phyloP scores from a whole-genome alignment of 2,113 vertebrate species.

The Seriola dumerili region DNA sequence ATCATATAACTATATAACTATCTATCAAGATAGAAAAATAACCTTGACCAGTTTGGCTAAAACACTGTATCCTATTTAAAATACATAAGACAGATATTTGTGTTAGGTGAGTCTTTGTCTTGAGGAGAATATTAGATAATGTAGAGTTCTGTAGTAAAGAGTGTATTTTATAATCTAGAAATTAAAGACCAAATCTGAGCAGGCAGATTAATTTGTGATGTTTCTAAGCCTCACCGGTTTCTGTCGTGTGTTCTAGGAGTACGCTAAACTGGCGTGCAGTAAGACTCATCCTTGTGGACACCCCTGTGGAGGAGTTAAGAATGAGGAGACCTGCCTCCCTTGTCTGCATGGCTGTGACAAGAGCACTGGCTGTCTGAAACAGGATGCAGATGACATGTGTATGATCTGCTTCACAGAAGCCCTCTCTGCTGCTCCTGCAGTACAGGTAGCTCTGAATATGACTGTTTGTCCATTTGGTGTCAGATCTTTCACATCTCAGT shows the following conservation, averaged over 20 bases:
- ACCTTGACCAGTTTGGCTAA: too few relatives aligned
- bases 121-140: too few relatives aligned
- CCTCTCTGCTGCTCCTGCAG: slow-evolving; percentile 96
- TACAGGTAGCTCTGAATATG: slow-evolving; percentile 87
- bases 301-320: slow-evolving; percentile 96
- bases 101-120: too few relatives aligned
- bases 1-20: too few relatives aligned
- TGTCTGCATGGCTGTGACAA: slow-evolving; percentile 98
- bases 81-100: too few relatives aligned
- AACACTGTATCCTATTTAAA: too few relatives aligned
- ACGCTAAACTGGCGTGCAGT: slow-evolving; percentile 95
- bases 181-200: background rate
- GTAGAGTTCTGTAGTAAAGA: background rate
- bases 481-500: background rate
- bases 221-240: background rate
- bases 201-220: background rate
- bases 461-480: too few relatives aligned
- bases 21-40: too few relatives aligned
- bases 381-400: slow-evolving; percentile 99
- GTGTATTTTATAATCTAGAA: background rate
- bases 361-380: slow-evolving; percentile 90
- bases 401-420: slow-evolving; percentile 99
- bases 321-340: slow-evolving; percentile 93
- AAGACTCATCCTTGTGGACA: slow-evolving; percentile 97
- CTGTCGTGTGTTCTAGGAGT: slow-evolving; percentile 85